These are phyloP conservation scores for Panorpa germanica DNA, from an alignment of 2,888 invertebrate species.

Conservation along the genomic window DNA sequence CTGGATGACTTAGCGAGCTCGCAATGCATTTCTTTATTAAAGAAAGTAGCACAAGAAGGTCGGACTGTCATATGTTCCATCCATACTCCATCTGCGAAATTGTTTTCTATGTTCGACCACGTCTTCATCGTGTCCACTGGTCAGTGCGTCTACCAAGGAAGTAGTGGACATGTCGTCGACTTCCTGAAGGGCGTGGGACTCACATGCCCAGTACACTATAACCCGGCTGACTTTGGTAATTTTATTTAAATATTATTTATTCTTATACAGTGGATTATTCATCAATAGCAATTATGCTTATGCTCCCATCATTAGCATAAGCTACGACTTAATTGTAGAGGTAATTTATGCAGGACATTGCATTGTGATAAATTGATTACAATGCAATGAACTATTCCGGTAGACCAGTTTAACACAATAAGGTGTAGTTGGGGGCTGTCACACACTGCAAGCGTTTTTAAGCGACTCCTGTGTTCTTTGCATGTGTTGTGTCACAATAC, in stretches of 20 bases:
- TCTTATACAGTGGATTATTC: conserved; percentile 1
- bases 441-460: no score
- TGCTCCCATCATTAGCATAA: no score
- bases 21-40: conserved; percentile 74
- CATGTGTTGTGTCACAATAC: no score
- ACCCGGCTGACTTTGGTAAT: conserved; percentile 91
- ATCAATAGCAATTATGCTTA: neutral
- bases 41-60: conserved; percentile 65
- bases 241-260: conserved; percentile 12
- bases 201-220: conserved; percentile 80
- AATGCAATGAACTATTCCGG: no score
- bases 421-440: no score
- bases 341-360: no score
- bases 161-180: conserved; percentile 57
- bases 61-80: conserved; percentile 86
- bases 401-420: no score
- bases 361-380: no score
- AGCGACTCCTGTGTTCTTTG: no score
- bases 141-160: conserved; percentile 78
- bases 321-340: no score
- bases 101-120: conserved; percentile 83
- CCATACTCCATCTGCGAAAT: conserved; percentile 87
- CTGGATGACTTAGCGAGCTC: conserved; percentile 80
- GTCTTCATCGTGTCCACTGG: conserved; percentile 79
- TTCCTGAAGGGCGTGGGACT: conserved; percentile 60